phyloP scores from a whole-genome alignment of 2,888 invertebrate species.

The Scaptodrosophila latifasciaeformis region DNA sequence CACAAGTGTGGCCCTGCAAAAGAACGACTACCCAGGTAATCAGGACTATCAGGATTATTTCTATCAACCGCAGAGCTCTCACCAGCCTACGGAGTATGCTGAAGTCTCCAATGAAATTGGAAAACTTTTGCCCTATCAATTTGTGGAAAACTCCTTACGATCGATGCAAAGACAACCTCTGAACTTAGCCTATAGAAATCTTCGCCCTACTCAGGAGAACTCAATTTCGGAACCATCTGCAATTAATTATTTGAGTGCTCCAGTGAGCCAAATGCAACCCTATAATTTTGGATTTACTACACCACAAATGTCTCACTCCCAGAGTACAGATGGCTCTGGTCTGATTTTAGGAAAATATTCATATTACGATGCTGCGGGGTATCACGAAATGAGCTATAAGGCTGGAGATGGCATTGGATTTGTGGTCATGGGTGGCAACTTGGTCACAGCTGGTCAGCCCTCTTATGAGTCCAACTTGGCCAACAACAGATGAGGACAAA shows the following conservation, averaged over 20 bases:
- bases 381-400: constrained; percentile 83
- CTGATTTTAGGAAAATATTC: constrained; percentile 79
- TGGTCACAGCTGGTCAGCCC: too few species aligned
- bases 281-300: constrained; percentile 66
- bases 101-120: not conserved
- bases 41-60: constrained; percentile 41
- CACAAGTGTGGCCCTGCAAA: constrained; percentile 69
- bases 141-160: constrained; percentile 44
- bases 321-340: constrained; percentile 67
- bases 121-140: constrained; percentile 24
- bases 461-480: too few species aligned
- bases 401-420: constrained; percentile 85
- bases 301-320: constrained; percentile 65
- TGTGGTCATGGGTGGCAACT: constrained; percentile 71
- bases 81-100: constrained; percentile 1
- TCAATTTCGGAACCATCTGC: too few species aligned
- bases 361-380: constrained; percentile 82
- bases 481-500: too few species aligned
- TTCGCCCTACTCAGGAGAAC: too few species aligned
- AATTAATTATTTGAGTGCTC: too few species aligned
- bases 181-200: constrained; percentile 17
- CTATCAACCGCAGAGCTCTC: not conserved
- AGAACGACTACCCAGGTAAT: constrained; percentile 41
- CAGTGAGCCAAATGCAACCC: not conserved
- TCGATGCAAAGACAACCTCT: constrained; percentile 29